Evolutionary conservation across 2,888 invertebrate species (phyloP).

Genomic region (Lymantria dispar): DNA sequence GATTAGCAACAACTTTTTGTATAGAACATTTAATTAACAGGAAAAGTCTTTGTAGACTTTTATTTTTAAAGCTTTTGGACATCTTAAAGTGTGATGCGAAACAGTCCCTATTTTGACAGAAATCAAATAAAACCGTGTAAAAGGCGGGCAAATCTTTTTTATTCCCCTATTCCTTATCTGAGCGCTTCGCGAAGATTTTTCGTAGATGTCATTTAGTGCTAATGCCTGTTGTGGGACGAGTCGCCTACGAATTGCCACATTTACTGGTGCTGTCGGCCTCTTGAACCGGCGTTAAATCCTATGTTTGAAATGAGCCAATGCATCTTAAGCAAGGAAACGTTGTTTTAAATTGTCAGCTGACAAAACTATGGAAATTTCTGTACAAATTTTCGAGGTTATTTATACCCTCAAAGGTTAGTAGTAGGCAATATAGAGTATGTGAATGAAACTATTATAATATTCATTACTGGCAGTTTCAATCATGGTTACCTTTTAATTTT

Average conservation of each 20-base stretch:
- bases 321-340: slow-evolving; percentile 74
- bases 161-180: slow-evolving; percentile 67
- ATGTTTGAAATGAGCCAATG: slow-evolving; percentile 76
- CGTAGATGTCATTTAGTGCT: slow-evolving; percentile 79
- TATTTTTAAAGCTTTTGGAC: slow-evolving; percentile 3
- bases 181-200: slow-evolving; percentile 65
- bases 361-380: slow-evolving; percentile 46
- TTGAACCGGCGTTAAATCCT: slow-evolving; percentile 68
- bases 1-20: no score
- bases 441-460: no score
- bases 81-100: slow-evolving; percentile 10
- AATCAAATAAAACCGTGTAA: slow-evolving; percentile 47
- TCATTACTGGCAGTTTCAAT: no score
- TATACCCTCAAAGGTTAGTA: neutral
- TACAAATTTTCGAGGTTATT: slow-evolving; percentile 26
- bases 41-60: slow-evolving; percentile 2
- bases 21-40: neutral
- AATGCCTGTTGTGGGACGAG: slow-evolving; percentile 73
- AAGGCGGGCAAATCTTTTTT: slow-evolving; percentile 58
- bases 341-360: slow-evolving; percentile 63
- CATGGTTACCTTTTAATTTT: no score
- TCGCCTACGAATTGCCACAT: slow-evolving; percentile 76
- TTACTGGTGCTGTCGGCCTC: slow-evolving; percentile 61
- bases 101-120: slow-evolving; percentile 34
- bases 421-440: no score